Base-by-base conservation (phyloP, 1,140 invertebrate genomes). In the Bombus soroeensis region DNA sequence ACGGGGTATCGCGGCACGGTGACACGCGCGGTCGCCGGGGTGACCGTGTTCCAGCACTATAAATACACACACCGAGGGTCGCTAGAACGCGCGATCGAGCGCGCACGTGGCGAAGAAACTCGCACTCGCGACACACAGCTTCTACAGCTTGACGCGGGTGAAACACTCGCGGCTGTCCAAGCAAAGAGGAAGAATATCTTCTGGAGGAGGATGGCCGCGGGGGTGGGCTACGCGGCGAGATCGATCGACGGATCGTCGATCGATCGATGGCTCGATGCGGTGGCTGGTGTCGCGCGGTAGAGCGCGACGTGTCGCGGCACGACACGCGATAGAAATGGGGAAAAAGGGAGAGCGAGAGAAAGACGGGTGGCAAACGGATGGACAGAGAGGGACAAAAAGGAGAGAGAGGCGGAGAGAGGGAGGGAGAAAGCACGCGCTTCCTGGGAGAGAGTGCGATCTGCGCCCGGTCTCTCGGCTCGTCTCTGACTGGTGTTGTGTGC, bases 391-490 rank as follows among this genome's bases (percentile, higher is more conserved):
- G 86, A 76, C 1, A 34, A 59, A 62, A 39, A 43, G 34, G 66
- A 41, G 66, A 34, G 57, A 66, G 74, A 72, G 64, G 28, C 39
- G 70, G 53, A 68, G 71, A 80, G 66, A 53, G 57, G 32, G 57
- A 71, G 73, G 74, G 41, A 82, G 71, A 73, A 41, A 78, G 70
- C 88, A 79, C 89, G 88, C 85, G 89, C 81, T 87, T 79, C 83
- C 73, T 80, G 85, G 86, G 84, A 85, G 86, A 90, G 83, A 88
- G 83, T 85, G 77, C 87, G 89, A 79, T 90, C 88, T 90, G 88
- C 82, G 83, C 74, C 88, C 93, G 92, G 92, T 94, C 91, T 92
- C 92, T 94, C 93, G 94, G 94, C 92, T 94, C 92, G 94, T 94
- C 93, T 94, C 93, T 93, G 93, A 95, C 94, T 90, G 89, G 89